Conservation (phyloP, 1,140 invertebrate species). For the Leptopilina clavipes region DNA sequence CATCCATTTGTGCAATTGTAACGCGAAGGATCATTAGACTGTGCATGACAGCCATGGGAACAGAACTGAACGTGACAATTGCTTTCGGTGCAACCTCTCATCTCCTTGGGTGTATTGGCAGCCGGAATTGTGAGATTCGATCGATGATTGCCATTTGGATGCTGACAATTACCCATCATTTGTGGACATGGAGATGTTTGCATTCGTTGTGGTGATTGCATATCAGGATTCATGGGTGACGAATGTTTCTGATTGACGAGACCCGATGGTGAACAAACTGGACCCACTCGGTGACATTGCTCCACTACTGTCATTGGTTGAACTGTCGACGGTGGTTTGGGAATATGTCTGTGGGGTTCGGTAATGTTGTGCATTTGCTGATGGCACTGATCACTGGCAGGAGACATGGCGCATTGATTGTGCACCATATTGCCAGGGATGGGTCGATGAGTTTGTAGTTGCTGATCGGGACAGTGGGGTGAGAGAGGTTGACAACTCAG, state of each 20-base stretch:
- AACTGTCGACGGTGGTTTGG: constrained; percentile 29
- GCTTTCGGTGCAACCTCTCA: constrained; percentile 63
- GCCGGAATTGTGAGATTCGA: constrained; percentile 44
- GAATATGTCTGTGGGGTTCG: constrained; percentile 38
- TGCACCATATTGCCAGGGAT: constrained; percentile 33
- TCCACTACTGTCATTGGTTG: constrained; percentile 46
- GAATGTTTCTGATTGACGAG: constrained; percentile 49
- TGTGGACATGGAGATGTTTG: constrained; percentile 54
- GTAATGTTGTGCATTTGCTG: constrained; percentile 46
- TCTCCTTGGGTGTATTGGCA: constrained; percentile 40
- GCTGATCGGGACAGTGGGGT: constrained; percentile 64
- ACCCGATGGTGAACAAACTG: constrained; percentile 55
- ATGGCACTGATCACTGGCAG: constrained; percentile 51
- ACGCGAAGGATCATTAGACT: constrained; percentile 56
- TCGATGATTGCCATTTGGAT: constrained; percentile 59
- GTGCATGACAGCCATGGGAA: constrained; percentile 46
- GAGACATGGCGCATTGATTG: constrained; percentile 49
- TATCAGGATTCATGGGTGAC: constrained; percentile 42
- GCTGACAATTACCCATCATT: constrained; percentile 50
- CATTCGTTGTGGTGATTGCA: constrained; percentile 40
- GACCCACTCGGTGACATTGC: constrained; percentile 54
- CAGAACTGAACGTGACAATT: constrained; percentile 63
- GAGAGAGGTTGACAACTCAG: constrained; percentile 63
- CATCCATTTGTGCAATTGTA: constrained; percentile 65
- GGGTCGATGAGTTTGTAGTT: constrained; percentile 51